Percentiles rank a stretch among this genome's conserved stretches.
These are phyloP conservation scores for Halcyon leucocephala DNA, from an alignment of 2,797 vertebrate genomes.

Conservation along the genomic window DNA sequence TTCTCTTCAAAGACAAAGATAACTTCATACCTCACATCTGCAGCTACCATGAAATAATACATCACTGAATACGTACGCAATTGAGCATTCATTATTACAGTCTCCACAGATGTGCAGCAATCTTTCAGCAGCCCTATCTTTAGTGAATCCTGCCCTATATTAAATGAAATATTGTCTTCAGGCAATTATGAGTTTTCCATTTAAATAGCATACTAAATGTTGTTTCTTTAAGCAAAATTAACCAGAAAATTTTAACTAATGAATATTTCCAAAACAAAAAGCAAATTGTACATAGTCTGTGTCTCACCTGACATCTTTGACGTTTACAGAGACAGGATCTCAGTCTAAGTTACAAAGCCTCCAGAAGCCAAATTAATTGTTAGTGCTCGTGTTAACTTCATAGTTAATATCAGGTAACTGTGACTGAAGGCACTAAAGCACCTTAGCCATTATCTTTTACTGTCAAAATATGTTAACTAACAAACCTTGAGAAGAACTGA, in stretches of 20 bases:
- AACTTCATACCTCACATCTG: background rate
- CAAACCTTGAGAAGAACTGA: background rate
- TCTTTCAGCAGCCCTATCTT: background rate
- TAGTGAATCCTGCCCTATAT: background rate
- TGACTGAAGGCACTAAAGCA: background rate
- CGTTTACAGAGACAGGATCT: background rate
- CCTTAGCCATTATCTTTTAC: background rate
- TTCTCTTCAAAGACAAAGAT: background rate
- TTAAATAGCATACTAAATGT: background rate
- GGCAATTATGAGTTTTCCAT: background rate
- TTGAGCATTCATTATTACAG: background rate
- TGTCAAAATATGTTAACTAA: background rate
- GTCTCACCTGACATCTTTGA: background rate
- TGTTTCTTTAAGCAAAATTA: slow-evolving; percentile 8
- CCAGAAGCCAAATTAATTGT: background rate
- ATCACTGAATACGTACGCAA: background rate
- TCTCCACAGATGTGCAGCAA: background rate
- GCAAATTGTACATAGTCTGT: background rate
- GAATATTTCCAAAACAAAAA: background rate
- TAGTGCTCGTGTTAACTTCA: background rate
- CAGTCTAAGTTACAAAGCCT: background rate
- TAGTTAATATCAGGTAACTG: background rate
- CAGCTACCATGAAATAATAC: background rate
- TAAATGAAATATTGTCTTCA: background rate
- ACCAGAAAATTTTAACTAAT: background rate